Evolutionary conservation across 2,113 vertebrate genomes (phyloP).

Genomic region (Lophura nycthemera): DNA sequence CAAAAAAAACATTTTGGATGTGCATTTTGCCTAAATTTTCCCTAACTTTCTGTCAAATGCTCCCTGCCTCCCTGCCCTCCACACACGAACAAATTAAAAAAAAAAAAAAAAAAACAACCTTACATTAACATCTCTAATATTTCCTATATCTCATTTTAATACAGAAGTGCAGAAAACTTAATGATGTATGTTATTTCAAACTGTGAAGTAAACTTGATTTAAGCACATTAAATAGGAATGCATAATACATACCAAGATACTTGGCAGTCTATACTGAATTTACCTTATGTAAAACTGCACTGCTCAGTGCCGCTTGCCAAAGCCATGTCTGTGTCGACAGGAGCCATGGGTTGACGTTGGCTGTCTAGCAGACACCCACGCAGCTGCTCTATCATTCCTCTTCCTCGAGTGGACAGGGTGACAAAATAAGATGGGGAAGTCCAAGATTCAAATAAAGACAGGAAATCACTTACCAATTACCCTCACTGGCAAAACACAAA

Average conservation of each 20-base stretch:
- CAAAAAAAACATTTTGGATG: not conserved
- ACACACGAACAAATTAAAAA: not conserved
- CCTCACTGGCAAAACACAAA: not conserved
- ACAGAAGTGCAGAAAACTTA: not conserved
- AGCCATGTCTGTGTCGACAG: rapidly evolving
- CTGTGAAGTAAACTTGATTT: not conserved
- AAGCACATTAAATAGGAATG: not conserved
- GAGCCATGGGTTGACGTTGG: rapidly evolving
- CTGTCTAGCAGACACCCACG: not conserved
- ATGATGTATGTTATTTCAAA: not conserved
- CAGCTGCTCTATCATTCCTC: not conserved
- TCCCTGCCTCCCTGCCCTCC: not conserved
- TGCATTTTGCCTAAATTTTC: not conserved
- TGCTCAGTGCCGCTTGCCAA: not conserved
- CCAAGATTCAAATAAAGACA: rapidly evolving
- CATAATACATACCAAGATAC: not conserved
- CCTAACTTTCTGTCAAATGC: not conserved
- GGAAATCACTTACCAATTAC: not conserved
- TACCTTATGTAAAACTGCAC: not conserved
- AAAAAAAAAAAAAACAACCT: no score
- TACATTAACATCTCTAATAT: not conserved
- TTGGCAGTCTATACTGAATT: not conserved
- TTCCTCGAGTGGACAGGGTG: not conserved
- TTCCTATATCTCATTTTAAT: not conserved
- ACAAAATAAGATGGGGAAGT: not conserved